Percentiles rank a stretch among this genome's conserved stretches.
phyloP scores from a whole-genome alignment of 2,888 invertebrate species.

The Polia nebulosa region DNA sequence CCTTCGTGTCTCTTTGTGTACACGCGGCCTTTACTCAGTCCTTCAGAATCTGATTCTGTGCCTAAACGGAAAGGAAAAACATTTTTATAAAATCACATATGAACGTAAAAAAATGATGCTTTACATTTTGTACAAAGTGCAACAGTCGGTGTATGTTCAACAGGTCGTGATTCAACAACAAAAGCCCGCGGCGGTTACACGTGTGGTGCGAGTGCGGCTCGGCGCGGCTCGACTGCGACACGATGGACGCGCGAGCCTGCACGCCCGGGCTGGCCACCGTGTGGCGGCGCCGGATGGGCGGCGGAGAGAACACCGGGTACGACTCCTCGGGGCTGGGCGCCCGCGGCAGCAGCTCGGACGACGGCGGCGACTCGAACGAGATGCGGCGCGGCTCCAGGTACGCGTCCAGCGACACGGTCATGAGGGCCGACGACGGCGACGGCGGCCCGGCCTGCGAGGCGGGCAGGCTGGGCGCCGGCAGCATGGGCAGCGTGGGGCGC shows the following conservation, averaged over 20 bases:
- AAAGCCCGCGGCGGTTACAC: conserved; percentile 92
- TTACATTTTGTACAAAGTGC: conserved; percentile 85
- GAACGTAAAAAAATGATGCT: conserved; percentile 76
- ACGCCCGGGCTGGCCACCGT: conserved; percentile 86
- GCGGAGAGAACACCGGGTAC: conserved; percentile 96
- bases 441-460: conserved; percentile 89
- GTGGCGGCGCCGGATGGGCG: conserved; percentile 94
- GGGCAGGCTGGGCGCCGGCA: conserved; percentile 80
- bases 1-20: conserved; percentile 86
- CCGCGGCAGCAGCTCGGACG: conserved; percentile 93
- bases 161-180: conserved; percentile 42
- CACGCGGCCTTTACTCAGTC: conserved; percentile 74
- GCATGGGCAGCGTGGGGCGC: conserved; percentile 83
- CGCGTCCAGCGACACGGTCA: conserved; percentile 96
- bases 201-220: conserved; percentile 96
- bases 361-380: conserved; percentile 95
- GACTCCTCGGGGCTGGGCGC: conserved; percentile 95
- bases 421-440: conserved; percentile 96
- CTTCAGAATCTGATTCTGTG: conserved; percentile 72
- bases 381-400: conserved; percentile 96
- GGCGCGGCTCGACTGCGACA: conserved; percentile 94
- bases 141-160: conserved; percentile 74
- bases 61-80: conserved; percentile 81
- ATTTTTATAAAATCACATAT: conserved; percentile 60
- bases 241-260: conserved; percentile 94